A percentile compares a stretch with the other conserved stretches of the same genome.
phyloP scores from a whole-genome alignment of 2,888 invertebrate species.

The Agonum fuliginosum region DNA sequence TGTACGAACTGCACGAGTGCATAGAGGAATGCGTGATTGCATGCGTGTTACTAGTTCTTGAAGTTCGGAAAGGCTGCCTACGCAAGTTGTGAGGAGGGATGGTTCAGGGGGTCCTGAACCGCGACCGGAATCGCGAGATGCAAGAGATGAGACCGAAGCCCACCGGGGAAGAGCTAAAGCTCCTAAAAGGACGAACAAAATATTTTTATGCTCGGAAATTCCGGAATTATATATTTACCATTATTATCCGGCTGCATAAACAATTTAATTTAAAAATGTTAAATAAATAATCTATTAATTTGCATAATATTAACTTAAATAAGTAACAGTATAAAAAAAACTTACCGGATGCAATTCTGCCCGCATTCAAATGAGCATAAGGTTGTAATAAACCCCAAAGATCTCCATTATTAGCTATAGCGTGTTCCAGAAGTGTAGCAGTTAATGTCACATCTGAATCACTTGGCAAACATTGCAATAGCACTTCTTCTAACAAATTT shows the following conservation, averaged over 20 bases:
- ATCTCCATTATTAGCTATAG: constrained; percentile 90
- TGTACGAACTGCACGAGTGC: constrained; percentile 84
- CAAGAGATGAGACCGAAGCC: constrained; percentile 75
- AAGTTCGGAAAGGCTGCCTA: constrained; percentile 87
- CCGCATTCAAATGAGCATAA: constrained; percentile 92
- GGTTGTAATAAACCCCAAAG: constrained; percentile 94
- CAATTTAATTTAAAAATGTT: neutral
- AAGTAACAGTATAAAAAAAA: constrained; percentile 1
- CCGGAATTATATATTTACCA: constrained; percentile 9
- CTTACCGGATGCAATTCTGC: constrained; percentile 88
- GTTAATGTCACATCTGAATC: constrained; percentile 80
- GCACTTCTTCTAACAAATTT: constrained; percentile 90
- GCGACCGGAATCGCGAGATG: constrained; percentile 72
- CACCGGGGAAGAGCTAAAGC: constrained; percentile 89
- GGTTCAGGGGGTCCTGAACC: constrained; percentile 77
- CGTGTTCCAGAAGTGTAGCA: constrained; percentile 87
- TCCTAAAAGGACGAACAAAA: constrained; percentile 77
- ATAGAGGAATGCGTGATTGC: constrained; percentile 74
- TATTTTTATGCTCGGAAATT: constrained; percentile 3
- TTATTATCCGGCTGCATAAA: constrained; percentile 42
- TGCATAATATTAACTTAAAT: neutral
- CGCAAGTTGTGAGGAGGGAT: constrained; percentile 89
- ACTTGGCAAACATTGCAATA: constrained; percentile 80
- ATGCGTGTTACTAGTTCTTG: constrained; percentile 82
- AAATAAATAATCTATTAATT: too few species aligned